Percentiles rank a stretch among this genome's conserved stretches.
Evolutionary conservation across 2,888 invertebrate genomes (phyloP).

Genomic region (Caenorhabditis sulstoni): DNA sequence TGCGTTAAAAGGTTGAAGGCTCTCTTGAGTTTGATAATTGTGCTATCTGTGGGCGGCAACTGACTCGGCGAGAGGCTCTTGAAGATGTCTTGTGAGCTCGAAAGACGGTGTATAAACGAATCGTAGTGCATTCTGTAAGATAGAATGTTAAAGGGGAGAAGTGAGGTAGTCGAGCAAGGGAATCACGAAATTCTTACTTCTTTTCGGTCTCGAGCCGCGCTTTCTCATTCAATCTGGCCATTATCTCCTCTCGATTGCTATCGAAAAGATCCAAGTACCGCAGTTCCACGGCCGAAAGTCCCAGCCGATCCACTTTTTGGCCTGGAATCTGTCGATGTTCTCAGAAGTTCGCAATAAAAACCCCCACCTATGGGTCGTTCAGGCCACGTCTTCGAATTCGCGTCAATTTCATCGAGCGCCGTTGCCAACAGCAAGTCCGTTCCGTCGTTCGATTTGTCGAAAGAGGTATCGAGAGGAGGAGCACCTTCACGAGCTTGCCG

Average conservation of each 20-base stretch:
- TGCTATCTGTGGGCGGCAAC: slow-evolving; percentile 10
- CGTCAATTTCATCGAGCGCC: too few relatives aligned
- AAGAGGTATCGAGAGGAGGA: too few relatives aligned
- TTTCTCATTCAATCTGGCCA: slow-evolving; percentile 46
- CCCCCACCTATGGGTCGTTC: too few relatives aligned
- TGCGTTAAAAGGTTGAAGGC: slow-evolving; percentile 6
- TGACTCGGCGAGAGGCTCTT: slow-evolving; percentile 21
- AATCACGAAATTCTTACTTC: slow-evolving; percentile 27
- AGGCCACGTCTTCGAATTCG: too few relatives aligned
- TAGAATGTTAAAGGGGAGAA: too few relatives aligned
- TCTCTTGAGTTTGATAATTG: slow-evolving; percentile 28
- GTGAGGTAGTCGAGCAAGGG: too few relatives aligned
- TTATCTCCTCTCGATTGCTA: slow-evolving; percentile 53
- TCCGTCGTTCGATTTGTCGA: too few relatives aligned
- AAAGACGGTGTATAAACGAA: slow-evolving; percentile 51
- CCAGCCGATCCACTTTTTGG: slow-evolving; percentile 34
- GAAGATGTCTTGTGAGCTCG: slow-evolving; percentile 40
- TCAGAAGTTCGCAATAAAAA: too few relatives aligned
- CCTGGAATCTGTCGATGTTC: too few relatives aligned
- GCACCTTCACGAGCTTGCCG: neutral
- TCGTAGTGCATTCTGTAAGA: slow-evolving; percentile 39
- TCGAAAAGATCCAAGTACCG: slow-evolving; percentile 54
- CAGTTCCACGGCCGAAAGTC: slow-evolving; percentile 19
- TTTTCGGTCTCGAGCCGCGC: slow-evolving; percentile 38
- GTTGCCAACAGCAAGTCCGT: too few relatives aligned